Percentiles rank a stretch among this genome's conserved stretches.
Conservation (phyloP, 2,797 vertebrate species). For the Meda fulgida region DNA sequence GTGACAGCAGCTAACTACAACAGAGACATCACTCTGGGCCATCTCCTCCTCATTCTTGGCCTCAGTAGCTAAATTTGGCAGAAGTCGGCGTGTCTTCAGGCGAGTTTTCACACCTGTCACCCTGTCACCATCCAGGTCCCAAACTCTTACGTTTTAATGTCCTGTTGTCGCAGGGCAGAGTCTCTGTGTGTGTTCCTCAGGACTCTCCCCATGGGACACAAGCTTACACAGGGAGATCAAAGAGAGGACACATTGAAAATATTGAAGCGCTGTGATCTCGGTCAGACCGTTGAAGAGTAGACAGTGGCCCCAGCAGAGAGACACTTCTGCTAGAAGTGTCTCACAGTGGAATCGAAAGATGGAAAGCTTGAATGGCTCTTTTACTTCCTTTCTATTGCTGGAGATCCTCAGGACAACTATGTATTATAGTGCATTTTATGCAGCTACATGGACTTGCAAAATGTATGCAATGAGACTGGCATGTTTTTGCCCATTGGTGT, state of each 20-base stretch:
- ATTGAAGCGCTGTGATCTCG: slow-evolving; percentile 70
- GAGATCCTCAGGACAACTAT: background rate
- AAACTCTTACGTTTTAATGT: slow-evolving; percentile 62
- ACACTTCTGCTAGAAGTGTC: slow-evolving; percentile 26
- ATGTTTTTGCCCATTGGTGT: background rate
- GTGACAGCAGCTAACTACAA: slow-evolving; percentile 50
- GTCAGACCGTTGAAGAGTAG: slow-evolving; percentile 57
- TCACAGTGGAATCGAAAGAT: background rate
- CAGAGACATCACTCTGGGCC: slow-evolving; percentile 66
- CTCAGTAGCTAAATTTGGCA: slow-evolving; percentile 58
- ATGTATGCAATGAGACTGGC: too few species aligned
- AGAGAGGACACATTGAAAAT: slow-evolving; percentile 66
- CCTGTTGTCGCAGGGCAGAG: slow-evolving; percentile 59
- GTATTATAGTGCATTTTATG: background rate
- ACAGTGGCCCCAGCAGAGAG: slow-evolving; percentile 42
- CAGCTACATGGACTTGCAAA: background rate
- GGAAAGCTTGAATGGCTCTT: background rate
- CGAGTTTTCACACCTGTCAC: slow-evolving; percentile 77
- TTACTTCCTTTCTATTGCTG: background rate
- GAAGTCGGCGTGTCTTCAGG: slow-evolving; percentile 54
- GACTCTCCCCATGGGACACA: slow-evolving; percentile 59
- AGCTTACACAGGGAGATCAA: slow-evolving; percentile 71
- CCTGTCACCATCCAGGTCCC: slow-evolving; percentile 64
- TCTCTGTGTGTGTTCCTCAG: slow-evolving; percentile 71
- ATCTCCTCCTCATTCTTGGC: slow-evolving; percentile 58